Percentiles rank a stretch among this genome's conserved stretches.
Evolutionary conservation across 2,888 invertebrate genomes (phyloP).

Genomic region (Latheticus oryzae): DNA sequence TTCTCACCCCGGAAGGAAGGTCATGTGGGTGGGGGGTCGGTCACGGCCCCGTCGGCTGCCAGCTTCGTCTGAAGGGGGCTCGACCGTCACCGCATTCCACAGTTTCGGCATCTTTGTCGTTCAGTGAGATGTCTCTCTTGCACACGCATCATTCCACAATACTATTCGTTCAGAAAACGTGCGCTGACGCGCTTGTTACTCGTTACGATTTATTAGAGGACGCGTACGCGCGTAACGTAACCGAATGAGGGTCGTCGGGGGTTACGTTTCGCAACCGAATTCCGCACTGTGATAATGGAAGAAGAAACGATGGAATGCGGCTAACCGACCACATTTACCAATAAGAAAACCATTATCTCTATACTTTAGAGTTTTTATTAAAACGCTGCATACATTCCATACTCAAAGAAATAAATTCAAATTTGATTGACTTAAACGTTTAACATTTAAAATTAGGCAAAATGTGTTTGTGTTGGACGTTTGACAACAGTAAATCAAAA

Average conservation of each 20-base stretch:
- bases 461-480: no score
- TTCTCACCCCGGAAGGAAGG: constrained; percentile 48
- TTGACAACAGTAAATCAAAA: no score
- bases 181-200: constrained; percentile 46
- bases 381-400: neutral
- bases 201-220: constrained; percentile 50
- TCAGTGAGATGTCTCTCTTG: constrained; percentile 43
- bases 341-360: no score
- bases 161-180: constrained; percentile 50
- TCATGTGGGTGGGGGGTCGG: constrained; percentile 44
- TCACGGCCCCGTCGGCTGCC: constrained; percentile 42
- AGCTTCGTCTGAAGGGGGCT: constrained; percentile 46
- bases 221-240: constrained; percentile 19
- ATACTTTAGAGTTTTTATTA: no score
- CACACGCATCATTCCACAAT: constrained; percentile 50
- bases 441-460: no score
- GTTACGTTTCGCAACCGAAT: constrained; percentile 8
- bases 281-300: neutral
- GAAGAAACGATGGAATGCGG: constrained; percentile 4
- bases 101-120: constrained; percentile 48
- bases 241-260: constrained; percentile 4
- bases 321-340: neutral
- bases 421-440: no score
- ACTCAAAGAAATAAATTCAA: constrained; percentile 2
- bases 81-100: constrained; percentile 58